Base-by-base conservation (phyloP, 2,888 invertebrate genomes). In the Lasioglossum leucozonium region DNA sequence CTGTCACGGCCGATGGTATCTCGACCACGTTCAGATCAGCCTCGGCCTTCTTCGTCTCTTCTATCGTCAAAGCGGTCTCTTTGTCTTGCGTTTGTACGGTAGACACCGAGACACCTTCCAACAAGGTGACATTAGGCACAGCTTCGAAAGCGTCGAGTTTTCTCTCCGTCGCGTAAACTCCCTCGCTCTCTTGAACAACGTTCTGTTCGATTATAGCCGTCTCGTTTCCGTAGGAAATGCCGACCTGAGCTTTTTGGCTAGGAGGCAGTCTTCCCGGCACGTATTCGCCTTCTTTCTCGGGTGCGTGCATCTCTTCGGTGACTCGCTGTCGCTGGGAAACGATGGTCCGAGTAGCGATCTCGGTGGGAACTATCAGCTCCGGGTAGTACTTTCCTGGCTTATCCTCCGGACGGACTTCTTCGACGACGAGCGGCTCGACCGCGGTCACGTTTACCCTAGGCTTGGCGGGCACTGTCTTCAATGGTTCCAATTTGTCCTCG, bases 341-440 rank as follows among this genome's bases (percentile, higher is more conserved):
- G 0, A 98, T 94, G 81, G 96, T 96, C 93, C 96, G 96, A 40
- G 96, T 96, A 5, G 98, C 98, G 16, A 96, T 96, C 96, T 98
- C 98, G 3, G 98, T 98, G 0, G 98, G 97, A 2, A 98, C 97
- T 92, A 98, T 97, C 75, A 97, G 94, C 95, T 98, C 97, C 4
- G 98, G 97, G 93, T 97, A 96, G 93, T 97, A 97, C 95, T 97
- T 97, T 22, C 97, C 97, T 13, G 97, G 97, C 93, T 97, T 97
- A 82, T 97, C 96, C 95, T 97, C 97, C 4, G 97, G 95, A 90
- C 96, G 95, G 42, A 97, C 96, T 95, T 98, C 97, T 79, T 96
- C 97, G 8, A 98, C 95, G 91, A 96, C 95, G 80, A 97, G 76
- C 18, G 97, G 95, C 94, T 97, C 97, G 55, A 96, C 95, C 71